A percentile compares a stretch with the other conserved stretches of the same genome.
These are phyloP conservation scores for Neocrepidodera transversa DNA, from an alignment of 2,888 invertebrate genomes.

Conservation along the genomic window DNA sequence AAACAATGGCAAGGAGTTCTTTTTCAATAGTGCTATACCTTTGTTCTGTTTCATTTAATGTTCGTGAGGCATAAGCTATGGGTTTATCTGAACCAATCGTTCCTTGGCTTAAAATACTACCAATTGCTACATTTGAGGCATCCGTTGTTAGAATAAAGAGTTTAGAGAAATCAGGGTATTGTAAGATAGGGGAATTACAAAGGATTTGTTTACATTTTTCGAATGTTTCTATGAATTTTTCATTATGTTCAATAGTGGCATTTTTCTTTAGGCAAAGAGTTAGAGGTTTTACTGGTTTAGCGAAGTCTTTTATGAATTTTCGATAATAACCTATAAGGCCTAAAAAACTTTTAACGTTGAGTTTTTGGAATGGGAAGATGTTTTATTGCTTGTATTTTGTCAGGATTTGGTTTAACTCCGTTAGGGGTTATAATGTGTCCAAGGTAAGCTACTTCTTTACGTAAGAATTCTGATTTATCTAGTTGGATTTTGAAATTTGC, in stretches of 20 bases:
- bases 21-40: constrained; percentile 38
- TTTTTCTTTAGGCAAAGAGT: constrained; percentile 20
- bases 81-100: no score
- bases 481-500: constrained; percentile 35
- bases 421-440: no score
- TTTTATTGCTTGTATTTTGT: background rate
- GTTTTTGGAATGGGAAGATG: background rate
- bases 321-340: constrained; percentile 39
- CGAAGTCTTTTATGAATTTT: constrained; percentile 35
- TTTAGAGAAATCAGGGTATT: constrained; percentile 43
- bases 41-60: no score
- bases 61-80: no score
- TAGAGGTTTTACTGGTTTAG: background rate
- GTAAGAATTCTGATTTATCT: no score
- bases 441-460: no score
- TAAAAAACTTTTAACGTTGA: constrained; percentile 17
- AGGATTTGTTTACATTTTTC: constrained; percentile 37
- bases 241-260: constrained; percentile 26
- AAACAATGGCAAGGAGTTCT: constrained; percentile 39
- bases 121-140: constrained; percentile 10
- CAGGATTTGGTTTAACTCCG: background rate
- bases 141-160: constrained; percentile 30
- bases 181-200: constrained; percentile 36
- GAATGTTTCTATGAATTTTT: constrained; percentile 30
- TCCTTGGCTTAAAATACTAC: constrained; percentile 36